phyloP scores from a whole-genome alignment of 1,140 invertebrate species.

The Ylistrum balloti region DNA sequence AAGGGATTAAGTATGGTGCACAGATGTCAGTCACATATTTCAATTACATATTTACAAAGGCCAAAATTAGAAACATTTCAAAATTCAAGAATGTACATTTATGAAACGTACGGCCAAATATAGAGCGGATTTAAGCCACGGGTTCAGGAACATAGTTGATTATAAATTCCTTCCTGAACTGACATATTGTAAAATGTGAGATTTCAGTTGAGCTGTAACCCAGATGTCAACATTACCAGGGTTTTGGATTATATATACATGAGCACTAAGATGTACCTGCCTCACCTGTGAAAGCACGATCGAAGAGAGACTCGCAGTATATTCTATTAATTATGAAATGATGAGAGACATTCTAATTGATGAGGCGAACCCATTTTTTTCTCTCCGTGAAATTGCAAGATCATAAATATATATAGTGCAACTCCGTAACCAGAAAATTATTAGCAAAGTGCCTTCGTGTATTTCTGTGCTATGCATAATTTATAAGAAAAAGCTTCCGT shows the following conservation, averaged over 20 bases:
- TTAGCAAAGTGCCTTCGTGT: constrained; percentile 29
- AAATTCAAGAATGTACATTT: background rate
- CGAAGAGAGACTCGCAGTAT: background rate
- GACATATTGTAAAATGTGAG: background rate
- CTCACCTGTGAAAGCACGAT: background rate
- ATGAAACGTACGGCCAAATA: background rate
- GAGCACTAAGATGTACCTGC: background rate
- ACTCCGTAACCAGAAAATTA: background rate
- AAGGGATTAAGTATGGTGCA: background rate
- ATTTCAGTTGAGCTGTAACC: background rate
- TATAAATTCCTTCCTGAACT: background rate
- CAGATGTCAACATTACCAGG: background rate
- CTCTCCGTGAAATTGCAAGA: background rate
- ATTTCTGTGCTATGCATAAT: constrained; percentile 3
- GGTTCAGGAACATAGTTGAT: background rate
- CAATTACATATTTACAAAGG: background rate
- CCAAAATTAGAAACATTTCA: background rate
- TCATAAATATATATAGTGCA: constrained; percentile 14
- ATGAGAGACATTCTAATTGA: constrained; percentile 12
- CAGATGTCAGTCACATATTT: constrained; percentile 2
- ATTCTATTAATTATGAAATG: constrained; percentile 36
- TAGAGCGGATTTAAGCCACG: background rate
- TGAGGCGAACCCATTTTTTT: background rate
- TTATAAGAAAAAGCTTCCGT: background rate
- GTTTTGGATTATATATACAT: background rate